phyloP scores from a whole-genome alignment of 2,888 invertebrate genomes.

The Endotricha flammealis region DNA sequence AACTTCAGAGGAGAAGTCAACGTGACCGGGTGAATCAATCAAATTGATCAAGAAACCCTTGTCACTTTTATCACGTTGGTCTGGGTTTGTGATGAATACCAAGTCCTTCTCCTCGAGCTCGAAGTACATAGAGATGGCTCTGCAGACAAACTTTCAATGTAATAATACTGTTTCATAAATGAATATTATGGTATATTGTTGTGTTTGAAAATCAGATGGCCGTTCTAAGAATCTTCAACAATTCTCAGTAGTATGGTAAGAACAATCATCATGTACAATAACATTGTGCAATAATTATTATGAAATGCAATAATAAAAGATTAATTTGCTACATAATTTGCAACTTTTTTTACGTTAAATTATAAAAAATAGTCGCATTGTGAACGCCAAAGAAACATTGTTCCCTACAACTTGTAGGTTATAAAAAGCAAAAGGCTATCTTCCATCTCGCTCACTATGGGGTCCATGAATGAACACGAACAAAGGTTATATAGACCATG shows the following conservation, averaged over 20 bases:
- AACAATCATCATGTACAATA: conserved; percentile 71
- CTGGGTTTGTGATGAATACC: conserved; percentile 92
- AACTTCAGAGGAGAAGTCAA: conserved; percentile 99
- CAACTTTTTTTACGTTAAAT: too few relatives aligned
- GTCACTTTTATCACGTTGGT: conserved; percentile 93
- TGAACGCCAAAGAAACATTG: too few relatives aligned
- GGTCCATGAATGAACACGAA: conserved; percentile 1
- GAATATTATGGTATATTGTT: not conserved
- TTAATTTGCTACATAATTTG: conserved; percentile 3
- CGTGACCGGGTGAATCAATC: conserved; percentile 99
- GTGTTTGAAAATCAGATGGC: conserved; percentile 64
- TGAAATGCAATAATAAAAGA: too few relatives aligned
- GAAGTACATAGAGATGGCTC: conserved; percentile 99
- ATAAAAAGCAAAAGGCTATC: too few relatives aligned
- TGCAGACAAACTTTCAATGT: conserved; percentile 47
- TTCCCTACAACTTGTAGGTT: too few relatives aligned
- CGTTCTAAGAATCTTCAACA: conserved; percentile 75
- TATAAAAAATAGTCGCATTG: too few relatives aligned
- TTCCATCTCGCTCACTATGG: too few relatives aligned
- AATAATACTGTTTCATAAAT: conserved; percentile 3
- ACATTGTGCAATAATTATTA: conserved; percentile 10
- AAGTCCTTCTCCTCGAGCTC: conserved; percentile 97
- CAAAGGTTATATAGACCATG: conserved; percentile 44
- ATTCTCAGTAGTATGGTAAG: conserved; percentile 67
- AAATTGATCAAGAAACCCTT: conserved; percentile 99